Evolutionary conservation across 2,888 invertebrate species (phyloP), one percentile per base, ranked within the genome.

Genomic region (Acronicta leporina): DNA sequence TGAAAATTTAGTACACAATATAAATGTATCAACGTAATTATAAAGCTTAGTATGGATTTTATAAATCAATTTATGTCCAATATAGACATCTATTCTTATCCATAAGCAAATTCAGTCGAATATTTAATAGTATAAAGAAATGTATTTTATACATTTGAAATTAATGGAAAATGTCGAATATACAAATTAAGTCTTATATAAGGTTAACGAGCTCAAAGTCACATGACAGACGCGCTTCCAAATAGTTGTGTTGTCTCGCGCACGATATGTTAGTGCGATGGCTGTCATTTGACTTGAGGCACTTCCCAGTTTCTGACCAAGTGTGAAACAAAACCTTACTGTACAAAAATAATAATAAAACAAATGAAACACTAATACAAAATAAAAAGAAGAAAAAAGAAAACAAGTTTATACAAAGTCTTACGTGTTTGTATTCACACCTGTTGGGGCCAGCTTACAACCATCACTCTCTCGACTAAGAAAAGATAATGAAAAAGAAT

Each of bases 291-390:
- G 67, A 59, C 56, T 15, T 30, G 54, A 27, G 59, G 48, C 54
- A 52, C 54, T 61, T 56, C 72, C 73, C 75, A 74, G 64, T 73
- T 63, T 57, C 69, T 75, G 84, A 85, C 83, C 78, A 70, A 80
- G 81, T 81, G 86, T 87, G 85, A 89, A 91, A 91, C 86, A 89
- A 90, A 90, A 89, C 85, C 72, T 83, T 84, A 86, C 85, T 88
- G 85, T 89, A 91, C 87, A 90, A 90, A 90, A 89, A 86, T 83
- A 81, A 84, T 86, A 85, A 83, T 73, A 78, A 59, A 82, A 81
- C 78, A 78, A 88, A 86, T 77, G 82, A 84, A 89, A 90, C 86
- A 81, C 84, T 90, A 75, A 82, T 89, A 90, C 88, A 90, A 90
- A 89, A 89, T 85, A 82, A 86, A 81, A 81, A 77, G 68, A 84